phyloP scores from a whole-genome alignment of 2,888 invertebrate species.

The Nymphalis polychloros region DNA sequence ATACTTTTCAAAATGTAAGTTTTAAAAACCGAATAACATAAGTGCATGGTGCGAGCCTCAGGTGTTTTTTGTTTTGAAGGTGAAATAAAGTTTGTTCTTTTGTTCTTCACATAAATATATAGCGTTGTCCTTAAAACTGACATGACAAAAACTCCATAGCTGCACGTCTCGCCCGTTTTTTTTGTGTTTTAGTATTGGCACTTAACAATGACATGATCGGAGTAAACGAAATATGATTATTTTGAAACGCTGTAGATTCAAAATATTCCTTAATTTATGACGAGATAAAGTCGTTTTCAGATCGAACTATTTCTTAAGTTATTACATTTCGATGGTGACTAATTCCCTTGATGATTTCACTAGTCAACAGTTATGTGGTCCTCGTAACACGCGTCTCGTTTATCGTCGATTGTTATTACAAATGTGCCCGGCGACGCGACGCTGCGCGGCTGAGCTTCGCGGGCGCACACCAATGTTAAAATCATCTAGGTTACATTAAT shows the following conservation, averaged over 20 bases:
- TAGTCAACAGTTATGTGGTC: slow-evolving; percentile 44
- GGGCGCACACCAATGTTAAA: slow-evolving; percentile 14
- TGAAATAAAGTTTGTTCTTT: slow-evolving; percentile 13
- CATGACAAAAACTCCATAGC: slow-evolving; percentile 1
- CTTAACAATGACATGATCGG: background rate
- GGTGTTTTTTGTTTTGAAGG: slow-evolving; percentile 4
- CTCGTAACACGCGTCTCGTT: slow-evolving; percentile 36
- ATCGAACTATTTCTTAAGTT: background rate
- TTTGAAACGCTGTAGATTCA: background rate
- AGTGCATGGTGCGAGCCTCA: background rate
- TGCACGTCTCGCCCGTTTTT: background rate
- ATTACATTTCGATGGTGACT: slow-evolving; percentile 18
- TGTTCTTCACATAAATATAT: slow-evolving; percentile 10
- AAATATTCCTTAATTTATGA: background rate
- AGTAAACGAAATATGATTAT: slow-evolving; percentile 9
- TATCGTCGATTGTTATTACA: slow-evolving; percentile 29
- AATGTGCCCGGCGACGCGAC: background rate
- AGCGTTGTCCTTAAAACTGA: slow-evolving; percentile 8
- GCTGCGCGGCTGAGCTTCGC: slow-evolving; percentile 1
- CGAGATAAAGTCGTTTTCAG: background rate
- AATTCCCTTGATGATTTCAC: slow-evolving; percentile 52
- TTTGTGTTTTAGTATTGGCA: background rate
- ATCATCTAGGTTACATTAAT: slow-evolving; percentile 15
- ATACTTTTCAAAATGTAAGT: background rate
- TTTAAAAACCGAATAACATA: background rate